Percentiles rank a stretch among this genome's conserved stretches.
phyloP scores from a whole-genome alignment of 2,113 vertebrate species.

The Dascyllus trimaculatus region DNA sequence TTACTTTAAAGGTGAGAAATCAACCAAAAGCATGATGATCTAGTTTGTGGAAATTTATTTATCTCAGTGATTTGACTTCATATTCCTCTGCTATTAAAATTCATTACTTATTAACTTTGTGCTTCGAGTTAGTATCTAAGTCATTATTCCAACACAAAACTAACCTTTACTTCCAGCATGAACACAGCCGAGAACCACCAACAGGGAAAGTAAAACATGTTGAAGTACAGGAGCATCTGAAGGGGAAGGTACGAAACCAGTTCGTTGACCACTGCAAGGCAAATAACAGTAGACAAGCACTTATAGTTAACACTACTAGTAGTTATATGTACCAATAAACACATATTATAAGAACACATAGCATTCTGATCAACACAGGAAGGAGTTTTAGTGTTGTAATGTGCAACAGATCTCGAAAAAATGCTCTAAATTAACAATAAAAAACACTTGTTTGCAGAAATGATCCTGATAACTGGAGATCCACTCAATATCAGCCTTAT shows the following conservation, averaged over 20 bases:
- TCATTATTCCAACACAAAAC: not conserved
- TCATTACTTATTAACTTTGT: not conserved
- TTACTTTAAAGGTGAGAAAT: not conserved
- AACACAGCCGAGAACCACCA: conserved; percentile 88
- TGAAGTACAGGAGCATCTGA: conserved; percentile 92
- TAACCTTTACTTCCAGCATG: conserved; percentile 90
- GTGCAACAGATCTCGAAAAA: no score
- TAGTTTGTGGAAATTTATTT: not conserved
- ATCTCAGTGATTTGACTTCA: no score
- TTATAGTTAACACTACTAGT: no score
- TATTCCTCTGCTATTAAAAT: not conserved
- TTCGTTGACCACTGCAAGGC: conserved; percentile 74
- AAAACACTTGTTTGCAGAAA: no score
- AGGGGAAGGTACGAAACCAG: conserved; percentile 88
- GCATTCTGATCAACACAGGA: no score
- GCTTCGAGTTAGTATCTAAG: not conserved
- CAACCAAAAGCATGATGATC: not conserved
- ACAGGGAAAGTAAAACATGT: conserved; percentile 85
- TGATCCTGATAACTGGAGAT: not conserved
- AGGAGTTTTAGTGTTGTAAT: no score
- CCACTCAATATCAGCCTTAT: not conserved
- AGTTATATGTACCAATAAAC: no score
- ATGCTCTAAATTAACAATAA: no score
- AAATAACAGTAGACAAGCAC: not conserved
- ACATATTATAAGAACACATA: no score